A percentile compares a stretch with the other conserved stretches of the same genome.
phyloP scores from a whole-genome alignment of 2,113 vertebrate genomes.

The Colossoma macropomum region DNA sequence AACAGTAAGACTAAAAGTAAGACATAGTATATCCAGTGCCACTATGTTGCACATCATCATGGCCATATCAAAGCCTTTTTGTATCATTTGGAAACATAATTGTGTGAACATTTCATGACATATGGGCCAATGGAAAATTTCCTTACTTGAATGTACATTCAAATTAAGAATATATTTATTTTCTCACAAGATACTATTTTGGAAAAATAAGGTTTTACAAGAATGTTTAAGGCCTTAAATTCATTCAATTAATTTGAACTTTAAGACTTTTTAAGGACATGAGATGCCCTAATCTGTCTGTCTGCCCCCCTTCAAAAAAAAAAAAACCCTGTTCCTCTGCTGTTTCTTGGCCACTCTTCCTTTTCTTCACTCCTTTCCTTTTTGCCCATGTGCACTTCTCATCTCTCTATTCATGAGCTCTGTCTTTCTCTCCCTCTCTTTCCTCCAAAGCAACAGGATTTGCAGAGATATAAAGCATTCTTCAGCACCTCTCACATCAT shows the following conservation, averaged over 20 bases:
- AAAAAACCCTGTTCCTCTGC: neutral
- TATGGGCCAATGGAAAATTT: too few relatives aligned
- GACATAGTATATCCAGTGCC: too few relatives aligned
- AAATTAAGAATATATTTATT: too few relatives aligned
- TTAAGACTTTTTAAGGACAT: neutral
- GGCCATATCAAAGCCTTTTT: too few relatives aligned
- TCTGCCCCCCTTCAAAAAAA: neutral
- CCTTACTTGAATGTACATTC: too few relatives aligned
- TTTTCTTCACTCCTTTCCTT: conserved; percentile 60
- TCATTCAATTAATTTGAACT: neutral
- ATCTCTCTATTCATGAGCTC: conserved; percentile 71
- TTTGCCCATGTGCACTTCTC: conserved; percentile 57
- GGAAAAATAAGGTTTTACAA: too few relatives aligned
- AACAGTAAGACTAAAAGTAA: too few relatives aligned
- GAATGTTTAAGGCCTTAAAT: neutral
- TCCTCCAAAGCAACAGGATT: conserved; percentile 71
- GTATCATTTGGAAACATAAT: too few relatives aligned
- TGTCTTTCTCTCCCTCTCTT: conserved; percentile 54
- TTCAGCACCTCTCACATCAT: conserved; percentile 61
- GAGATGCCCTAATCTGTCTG: neutral
- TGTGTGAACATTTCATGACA: too few relatives aligned
- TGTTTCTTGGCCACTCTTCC: conserved; percentile 38
- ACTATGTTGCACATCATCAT: too few relatives aligned
- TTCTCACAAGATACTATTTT: too few relatives aligned
- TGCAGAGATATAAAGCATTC: conserved; percentile 77